Base-by-base conservation (phyloP, 2,797 vertebrate species). In the Acrossocheilus fasciatus region DNA sequence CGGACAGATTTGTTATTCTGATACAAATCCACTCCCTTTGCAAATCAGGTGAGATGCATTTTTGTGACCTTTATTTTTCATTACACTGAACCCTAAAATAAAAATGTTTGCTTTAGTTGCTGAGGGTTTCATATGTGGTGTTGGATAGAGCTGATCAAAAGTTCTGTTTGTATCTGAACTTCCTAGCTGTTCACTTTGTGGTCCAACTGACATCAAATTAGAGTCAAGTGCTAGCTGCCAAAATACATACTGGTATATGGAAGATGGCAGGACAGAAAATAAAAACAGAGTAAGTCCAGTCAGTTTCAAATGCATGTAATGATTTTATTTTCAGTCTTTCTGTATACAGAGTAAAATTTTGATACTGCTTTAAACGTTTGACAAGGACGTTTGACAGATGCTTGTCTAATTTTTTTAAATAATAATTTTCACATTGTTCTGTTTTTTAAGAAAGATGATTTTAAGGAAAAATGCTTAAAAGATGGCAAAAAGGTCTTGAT, bases 21-120 rank as follows among this genome's bases (percentile, higher is more conserved):
- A 0, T 47, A 1, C 0, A 23, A 2, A 30, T 3, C 0, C 4
- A 11, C 1, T 0, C n/a, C 30, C 30, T 64, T 6, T 20, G 15
- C 0, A 0, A 0, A 50, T 68, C 23, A 9, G 0, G 82, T 84
- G 68, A 84, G 59, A 68, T 1, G 12, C 15, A 39, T 83, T 73
- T 69, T 17, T n/a, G 47, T 11, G 1, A 39, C 36, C 10, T 54
- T 59, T 59, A 72, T 57, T 73, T 59, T 18, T 2, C 12, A 11
- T 34, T 30, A 3, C 39, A 39, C 9, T 23, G 2, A 57, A 72
- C 5, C 4, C 4, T 1, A 3, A 68, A 7, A 66, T 59, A 15
- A 26, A 10, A 50, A 34, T 3, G 5, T 10, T 4, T 6, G 0
- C 0, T 66, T 17, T 34, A 9, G 4, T 39, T 52, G 6, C 79